Percentiles rank a stretch among this genome's conserved stretches.
phyloP scores from a whole-genome alignment of 2,113 vertebrate species.

The Halichoerus grypus region DNA sequence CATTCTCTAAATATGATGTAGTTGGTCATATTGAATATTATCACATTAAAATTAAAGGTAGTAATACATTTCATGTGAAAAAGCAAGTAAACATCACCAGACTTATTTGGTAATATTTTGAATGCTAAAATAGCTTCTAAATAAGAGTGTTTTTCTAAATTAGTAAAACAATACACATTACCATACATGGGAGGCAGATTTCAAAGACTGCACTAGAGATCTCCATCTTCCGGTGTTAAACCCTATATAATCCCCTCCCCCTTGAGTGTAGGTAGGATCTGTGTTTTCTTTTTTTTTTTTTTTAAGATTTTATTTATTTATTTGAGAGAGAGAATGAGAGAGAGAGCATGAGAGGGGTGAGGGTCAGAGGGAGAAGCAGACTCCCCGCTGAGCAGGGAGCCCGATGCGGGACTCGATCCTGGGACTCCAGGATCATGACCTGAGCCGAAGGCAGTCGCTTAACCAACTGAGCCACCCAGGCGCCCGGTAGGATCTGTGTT shows the following conservation, averaged over 20 bases:
- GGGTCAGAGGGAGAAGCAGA: too few species aligned
- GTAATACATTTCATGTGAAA: neutral
- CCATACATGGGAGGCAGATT: neutral
- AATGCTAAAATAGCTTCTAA: neutral
- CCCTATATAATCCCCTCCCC: neutral
- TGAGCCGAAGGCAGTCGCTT: too few species aligned
- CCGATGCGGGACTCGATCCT: too few species aligned
- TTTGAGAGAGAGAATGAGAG: too few species aligned
- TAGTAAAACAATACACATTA: neutral
- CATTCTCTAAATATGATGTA: neutral
- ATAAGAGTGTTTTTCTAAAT: neutral
- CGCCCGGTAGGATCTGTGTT: neutral
- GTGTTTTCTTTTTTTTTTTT: neutral
- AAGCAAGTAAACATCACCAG: neutral
- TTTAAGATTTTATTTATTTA: neutral
- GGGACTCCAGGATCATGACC: too few species aligned
- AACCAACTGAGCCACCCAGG: too few species aligned
- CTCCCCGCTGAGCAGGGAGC: too few species aligned
- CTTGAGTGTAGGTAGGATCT: neutral
- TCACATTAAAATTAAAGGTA: slow-evolving; percentile 3
- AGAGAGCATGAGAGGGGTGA: too few species aligned
- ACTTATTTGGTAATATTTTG: neutral
- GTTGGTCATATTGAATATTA: neutral
- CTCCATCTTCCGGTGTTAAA: neutral
- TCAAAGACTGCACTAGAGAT: too few species aligned